phyloP scores from a whole-genome alignment of 92 coral and sea anemone species.

The Porites evermanni region DNA sequence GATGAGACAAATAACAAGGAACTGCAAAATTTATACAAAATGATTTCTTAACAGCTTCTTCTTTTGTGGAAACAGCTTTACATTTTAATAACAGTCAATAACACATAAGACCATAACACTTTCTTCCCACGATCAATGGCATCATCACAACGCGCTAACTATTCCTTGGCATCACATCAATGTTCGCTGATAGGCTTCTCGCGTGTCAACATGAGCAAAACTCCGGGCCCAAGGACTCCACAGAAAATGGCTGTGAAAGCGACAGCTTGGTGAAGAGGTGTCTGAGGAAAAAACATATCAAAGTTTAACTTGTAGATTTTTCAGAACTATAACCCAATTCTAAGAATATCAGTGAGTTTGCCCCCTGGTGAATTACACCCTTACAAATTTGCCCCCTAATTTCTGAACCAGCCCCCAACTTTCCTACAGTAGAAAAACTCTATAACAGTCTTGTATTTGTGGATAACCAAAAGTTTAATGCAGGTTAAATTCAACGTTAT shows the following conservation, averaged over 20 bases:
- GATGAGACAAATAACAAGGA: background rate
- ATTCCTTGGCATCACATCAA: background rate
- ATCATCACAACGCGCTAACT: background rate
- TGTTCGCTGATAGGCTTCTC: conserved; percentile 72
- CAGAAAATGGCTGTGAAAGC: conserved; percentile 65
- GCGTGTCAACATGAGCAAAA: conserved; percentile 81
- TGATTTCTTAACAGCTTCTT: conserved; percentile 8
- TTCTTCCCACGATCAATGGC: background rate
- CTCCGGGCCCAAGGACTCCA: conserved; percentile 91
- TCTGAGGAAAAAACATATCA: conserved; percentile 45
- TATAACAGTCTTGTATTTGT: no score
- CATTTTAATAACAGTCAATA: background rate
- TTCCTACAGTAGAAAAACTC: no score
- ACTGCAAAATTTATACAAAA: background rate
- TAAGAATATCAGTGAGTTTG: no score
- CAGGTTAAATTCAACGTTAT: no score
- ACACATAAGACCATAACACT: background rate
- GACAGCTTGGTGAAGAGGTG: conserved; percentile 72
- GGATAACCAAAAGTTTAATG: no score
- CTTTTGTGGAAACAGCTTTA: background rate
- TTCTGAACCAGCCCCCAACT: no score
- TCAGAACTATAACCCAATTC: no score
- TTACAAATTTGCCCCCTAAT: no score
- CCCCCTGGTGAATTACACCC: no score
- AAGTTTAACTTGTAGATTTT: background rate